Percentiles rank a stretch among this genome's conserved stretches.
Conservation (phyloP, 2,113 vertebrate genomes). For the Fregata magnificens region DNA sequence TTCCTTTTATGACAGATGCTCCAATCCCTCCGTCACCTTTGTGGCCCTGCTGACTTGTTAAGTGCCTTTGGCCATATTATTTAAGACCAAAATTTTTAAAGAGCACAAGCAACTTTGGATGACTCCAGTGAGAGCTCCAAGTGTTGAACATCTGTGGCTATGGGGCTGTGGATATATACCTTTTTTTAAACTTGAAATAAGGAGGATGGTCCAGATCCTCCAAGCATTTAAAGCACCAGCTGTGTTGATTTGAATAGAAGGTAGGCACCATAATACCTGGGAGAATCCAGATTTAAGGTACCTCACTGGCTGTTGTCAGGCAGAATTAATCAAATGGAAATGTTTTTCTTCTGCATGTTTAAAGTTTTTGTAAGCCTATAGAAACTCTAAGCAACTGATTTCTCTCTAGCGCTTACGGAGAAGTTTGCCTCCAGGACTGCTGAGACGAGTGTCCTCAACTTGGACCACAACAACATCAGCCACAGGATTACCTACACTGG, state of each 20-base stretch:
- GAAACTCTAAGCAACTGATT: neutral
- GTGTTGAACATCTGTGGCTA: neutral
- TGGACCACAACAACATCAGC: conserved; percentile 99
- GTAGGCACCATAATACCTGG: neutral
- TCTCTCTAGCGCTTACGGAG: conserved; percentile 84
- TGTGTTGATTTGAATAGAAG: neutral
- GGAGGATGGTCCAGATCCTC: neutral
- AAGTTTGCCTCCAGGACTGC: conserved; percentile 87
- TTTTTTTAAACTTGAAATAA: neutral
- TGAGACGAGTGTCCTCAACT: conserved; percentile 92
- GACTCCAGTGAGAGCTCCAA: neutral
- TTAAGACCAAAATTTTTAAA: neutral
- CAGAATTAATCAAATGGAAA: neutral
- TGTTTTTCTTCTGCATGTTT: neutral
- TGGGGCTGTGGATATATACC: neutral
- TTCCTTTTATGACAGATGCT: neutral
- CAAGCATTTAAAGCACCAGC: neutral
- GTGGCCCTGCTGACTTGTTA: neutral
- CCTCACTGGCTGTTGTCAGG: neutral
- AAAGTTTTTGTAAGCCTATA: neutral
- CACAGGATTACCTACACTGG: conserved; percentile 93
- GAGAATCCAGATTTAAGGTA: neutral
- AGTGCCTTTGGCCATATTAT: neutral
- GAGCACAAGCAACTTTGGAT: neutral
- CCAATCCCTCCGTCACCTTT: neutral